A percentile compares a stretch with the other conserved stretches of the same genome.
Evolutionary conservation across 2,888 invertebrate genomes (phyloP).

Genomic region (Gasteruption jaculator): DNA sequence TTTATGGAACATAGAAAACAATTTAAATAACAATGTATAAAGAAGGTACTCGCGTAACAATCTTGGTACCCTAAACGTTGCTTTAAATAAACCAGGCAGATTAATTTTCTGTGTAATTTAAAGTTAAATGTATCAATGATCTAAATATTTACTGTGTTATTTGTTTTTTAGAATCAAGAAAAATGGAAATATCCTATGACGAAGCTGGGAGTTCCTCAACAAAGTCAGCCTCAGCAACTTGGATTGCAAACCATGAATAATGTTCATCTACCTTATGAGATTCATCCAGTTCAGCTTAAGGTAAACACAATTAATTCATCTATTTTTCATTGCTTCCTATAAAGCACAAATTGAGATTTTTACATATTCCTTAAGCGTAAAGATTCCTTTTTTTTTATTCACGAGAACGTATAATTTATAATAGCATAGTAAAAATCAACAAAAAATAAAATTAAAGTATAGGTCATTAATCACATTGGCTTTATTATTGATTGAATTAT

Average conservation of each 20-base stretch:
- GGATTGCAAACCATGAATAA: slow-evolving; percentile 56
- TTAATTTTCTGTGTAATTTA: too few relatives aligned
- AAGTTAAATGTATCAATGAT: too few relatives aligned
- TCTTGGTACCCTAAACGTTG: too few relatives aligned
- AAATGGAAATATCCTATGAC: slow-evolving; percentile 75
- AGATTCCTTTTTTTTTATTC: not conserved
- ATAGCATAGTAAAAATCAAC: slow-evolving; percentile 21
- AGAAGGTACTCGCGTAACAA: too few relatives aligned
- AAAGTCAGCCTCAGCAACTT: slow-evolving; percentile 59
- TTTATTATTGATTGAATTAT: too few relatives aligned
- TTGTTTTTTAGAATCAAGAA: slow-evolving; percentile 69
- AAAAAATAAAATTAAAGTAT: slow-evolving; percentile 33
- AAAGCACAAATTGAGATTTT: too few relatives aligned
- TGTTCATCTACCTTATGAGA: slow-evolving; percentile 48
- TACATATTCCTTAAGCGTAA: not conserved
- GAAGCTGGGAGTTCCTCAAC: slow-evolving; percentile 53
- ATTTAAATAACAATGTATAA: too few relatives aligned
- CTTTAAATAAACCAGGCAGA: too few relatives aligned
- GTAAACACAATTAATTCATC: slow-evolving; percentile 33
- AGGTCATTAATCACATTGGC: too few relatives aligned
- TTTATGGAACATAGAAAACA: too few relatives aligned
- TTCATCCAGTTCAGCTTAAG: slow-evolving; percentile 49
- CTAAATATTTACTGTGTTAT: slow-evolving; percentile 21
- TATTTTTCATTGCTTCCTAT: too few relatives aligned
- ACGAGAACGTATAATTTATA: too few relatives aligned